Percentiles rank a stretch among this genome's conserved stretches.
Conservation (phyloP, 2,113 vertebrate species). For the rat (Rattus norvegicus) region GRCr8 NC_086036.1:22297501-22298000, state of each 20-base stretch:
- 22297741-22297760: not conserved
- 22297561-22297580: not conserved
- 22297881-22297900: not conserved
- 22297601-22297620: not conserved
- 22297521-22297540: not conserved
- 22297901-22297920: not conserved
- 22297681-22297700: not conserved
- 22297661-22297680: not conserved
- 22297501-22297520: not conserved
- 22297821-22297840: not conserved
- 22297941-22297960: not conserved
- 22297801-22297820: not conserved
- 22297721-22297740: not conserved
- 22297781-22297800: not conserved
- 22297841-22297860: not conserved
- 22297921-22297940: not conserved
- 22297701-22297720: not conserved
- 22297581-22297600: not conserved
- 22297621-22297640: not conserved
- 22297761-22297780: not conserved
- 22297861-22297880: not conserved
- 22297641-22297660: not conserved
- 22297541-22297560: not conserved
- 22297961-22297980: not conserved
- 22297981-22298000: not conserved